Percentiles rank a stretch among this genome's conserved stretches.
phyloP scores from a whole-genome alignment of 2,797 vertebrate species.

The Thalassophryne amazonica region DNA sequence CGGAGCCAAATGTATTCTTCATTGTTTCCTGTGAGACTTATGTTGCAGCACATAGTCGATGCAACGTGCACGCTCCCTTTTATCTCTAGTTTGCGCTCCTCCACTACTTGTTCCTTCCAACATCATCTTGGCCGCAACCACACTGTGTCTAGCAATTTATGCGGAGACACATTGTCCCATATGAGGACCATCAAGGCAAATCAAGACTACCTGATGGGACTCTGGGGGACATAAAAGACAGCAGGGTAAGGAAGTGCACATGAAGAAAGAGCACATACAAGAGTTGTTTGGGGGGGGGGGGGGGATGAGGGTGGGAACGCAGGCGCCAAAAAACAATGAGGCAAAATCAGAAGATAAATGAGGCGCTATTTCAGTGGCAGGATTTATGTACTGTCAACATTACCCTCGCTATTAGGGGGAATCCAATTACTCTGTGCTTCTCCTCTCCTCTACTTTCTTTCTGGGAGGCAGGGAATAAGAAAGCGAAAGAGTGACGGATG shows the following conservation, averaged over 20 bases:
- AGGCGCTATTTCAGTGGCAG: constrained; percentile 79
- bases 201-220: constrained; percentile 71
- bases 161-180: constrained; percentile 47
- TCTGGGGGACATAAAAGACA: constrained; percentile 43
- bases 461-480: constrained; percentile 47
- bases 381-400: constrained; percentile 86
- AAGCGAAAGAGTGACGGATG: constrained; percentile 59
- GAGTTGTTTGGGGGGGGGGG: constrained; percentile 19
- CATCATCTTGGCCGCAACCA: constrained; percentile 40
- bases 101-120: constrained; percentile 39
- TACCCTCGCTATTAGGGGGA: constrained; percentile 81
- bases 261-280: constrained; percentile 16
- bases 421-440: constrained; percentile 79
- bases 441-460: constrained; percentile 56
- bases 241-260: constrained; percentile 22
- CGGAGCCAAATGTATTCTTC: constrained; percentile 40
- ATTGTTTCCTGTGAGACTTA: constrained; percentile 45
- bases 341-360: constrained; percentile 82
- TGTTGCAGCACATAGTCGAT: constrained; percentile 29
- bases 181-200: constrained; percentile 56
- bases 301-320: constrained; percentile 48
- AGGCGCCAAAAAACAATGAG: constrained; percentile 73
- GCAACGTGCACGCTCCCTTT: constrained; percentile 28
- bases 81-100: constrained; percentile 39
- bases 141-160: constrained; percentile 57